Evolutionary conservation across 2,888 invertebrate species (phyloP).

Genomic region (Epicampocera succincta): DNA sequence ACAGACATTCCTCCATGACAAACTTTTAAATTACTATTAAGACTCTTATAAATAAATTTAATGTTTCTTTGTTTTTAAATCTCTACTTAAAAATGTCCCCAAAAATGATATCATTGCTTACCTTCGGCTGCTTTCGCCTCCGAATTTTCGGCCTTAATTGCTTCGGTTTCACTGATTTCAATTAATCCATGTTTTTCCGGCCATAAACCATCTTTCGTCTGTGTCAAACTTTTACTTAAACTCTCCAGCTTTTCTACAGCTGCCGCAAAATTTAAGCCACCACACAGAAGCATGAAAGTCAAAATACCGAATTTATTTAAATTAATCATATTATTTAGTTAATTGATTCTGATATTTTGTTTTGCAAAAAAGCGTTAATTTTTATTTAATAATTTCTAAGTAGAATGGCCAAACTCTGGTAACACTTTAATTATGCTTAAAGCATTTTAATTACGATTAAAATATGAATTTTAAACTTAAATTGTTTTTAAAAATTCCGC

Average conservation of each 20-base stretch:
- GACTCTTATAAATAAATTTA: no score
- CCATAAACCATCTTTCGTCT: constrained; percentile 16
- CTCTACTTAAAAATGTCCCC: no score
- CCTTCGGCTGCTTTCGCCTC: constrained; percentile 15
- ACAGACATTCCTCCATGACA: no score
- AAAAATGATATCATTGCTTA: constrained; percentile 4
- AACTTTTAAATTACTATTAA: no score
- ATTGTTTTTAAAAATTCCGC: background rate
- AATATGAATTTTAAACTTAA: constrained; percentile 19
- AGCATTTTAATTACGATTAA: constrained; percentile 18
- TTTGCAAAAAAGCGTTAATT: background rate
- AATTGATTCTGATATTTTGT: constrained; percentile 3
- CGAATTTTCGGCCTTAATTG: background rate
- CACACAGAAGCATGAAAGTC: constrained; percentile 26
- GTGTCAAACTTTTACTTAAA: constrained; percentile 9
- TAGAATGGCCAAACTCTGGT: background rate
- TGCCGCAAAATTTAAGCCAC: constrained; percentile 6
- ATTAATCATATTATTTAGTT: constrained; percentile 40
- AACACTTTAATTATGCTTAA: constrained; percentile 39
- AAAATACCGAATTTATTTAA: constrained; percentile 9
- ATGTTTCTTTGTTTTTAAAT: no score
- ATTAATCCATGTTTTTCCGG: constrained; percentile 8
- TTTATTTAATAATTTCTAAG: background rate
- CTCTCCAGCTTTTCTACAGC: constrained; percentile 19
- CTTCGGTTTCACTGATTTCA: background rate